Base-by-base conservation (phyloP, 2,113 vertebrate genomes). In the Brachypteracias leptosomus region DNA sequence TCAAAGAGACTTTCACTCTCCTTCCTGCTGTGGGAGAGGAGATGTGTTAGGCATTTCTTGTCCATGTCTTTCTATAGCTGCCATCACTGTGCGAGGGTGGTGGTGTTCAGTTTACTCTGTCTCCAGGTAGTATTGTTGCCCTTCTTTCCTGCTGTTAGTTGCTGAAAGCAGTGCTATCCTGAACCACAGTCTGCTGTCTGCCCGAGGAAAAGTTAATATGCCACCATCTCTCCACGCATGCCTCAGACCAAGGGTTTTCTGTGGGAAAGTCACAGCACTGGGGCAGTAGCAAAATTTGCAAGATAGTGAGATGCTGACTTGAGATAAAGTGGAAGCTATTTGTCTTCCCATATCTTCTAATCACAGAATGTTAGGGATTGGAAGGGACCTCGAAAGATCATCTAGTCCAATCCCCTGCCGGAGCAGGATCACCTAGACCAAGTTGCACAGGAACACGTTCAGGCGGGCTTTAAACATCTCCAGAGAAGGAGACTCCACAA, bases 161-260 rank as follows among this genome's bases (percentile, higher is more conserved):
- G 42, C 68, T 51, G 42, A 52, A 61, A 78, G 65, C 38, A 44
- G 26, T 0, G 0, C 14, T 61, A 1, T 47, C 33, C 33, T 78
- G 22, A 33, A 47, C 2, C 2, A 0, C 31, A 57, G 17, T 40
- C 40, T 73, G 21, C 9, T 80, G 24, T 77, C 84, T 38, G 13
- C 55, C 79, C 66, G 22, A 35, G 22, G 26, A 29, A 26, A 67
- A 72, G 19, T 75, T 78, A 9, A 33, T 38, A 15, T 62, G 82
- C 44, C 4, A 1, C 68, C 42, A 4, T 51, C 9, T 79, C 55
- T n/a, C 28, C 6, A 2, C 2, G 0, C 11, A 2, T 85, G 40
- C 67, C 51, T 88, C n/a, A 16, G 40, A 40, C 25, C n/a, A 54
- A 24, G 62, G 25, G 10, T 28, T 71, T 96, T 71, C 65, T 67